phyloP scores from a whole-genome alignment of 2,797 vertebrate species.

The Sylvilagus floridanus region DNA sequence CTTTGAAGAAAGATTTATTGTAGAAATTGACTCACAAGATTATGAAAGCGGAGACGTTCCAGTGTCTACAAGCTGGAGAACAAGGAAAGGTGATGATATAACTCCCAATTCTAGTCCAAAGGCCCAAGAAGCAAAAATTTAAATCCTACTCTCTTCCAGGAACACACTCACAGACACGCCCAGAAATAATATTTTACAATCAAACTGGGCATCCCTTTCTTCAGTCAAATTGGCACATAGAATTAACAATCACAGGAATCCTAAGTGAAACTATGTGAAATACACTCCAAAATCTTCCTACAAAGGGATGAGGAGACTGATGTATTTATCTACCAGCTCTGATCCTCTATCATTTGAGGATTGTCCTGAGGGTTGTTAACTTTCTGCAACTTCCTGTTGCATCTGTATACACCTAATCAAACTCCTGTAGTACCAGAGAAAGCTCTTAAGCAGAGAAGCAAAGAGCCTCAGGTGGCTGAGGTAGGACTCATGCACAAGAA shows the following conservation, averaged over 20 bases:
- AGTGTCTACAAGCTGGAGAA: neutral
- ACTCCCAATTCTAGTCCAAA: neutral
- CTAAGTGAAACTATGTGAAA: neutral
- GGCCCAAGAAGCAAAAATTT: neutral
- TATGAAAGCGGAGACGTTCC: neutral
- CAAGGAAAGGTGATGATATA: neutral
- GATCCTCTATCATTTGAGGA: neutral
- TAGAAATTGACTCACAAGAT: neutral
- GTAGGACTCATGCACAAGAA: neutral
- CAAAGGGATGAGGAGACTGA: neutral
- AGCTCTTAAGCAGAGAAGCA: neutral
- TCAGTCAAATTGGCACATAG: neutral
- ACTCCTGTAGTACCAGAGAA: neutral
- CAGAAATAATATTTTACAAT: neutral
- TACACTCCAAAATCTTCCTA: neutral
- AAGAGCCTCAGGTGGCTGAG: neutral
- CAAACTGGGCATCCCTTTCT: neutral
- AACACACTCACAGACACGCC: neutral
- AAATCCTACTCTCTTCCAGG: neutral
- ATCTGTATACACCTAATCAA: neutral
- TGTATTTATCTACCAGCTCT: neutral
- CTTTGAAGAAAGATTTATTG: neutral
- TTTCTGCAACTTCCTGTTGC: neutral
- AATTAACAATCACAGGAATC: neutral
- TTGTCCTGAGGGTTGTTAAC: neutral